phyloP scores from a whole-genome alignment of 92 coral and sea anemone genomes.

The Epizoanthus illoricatus region DNA sequence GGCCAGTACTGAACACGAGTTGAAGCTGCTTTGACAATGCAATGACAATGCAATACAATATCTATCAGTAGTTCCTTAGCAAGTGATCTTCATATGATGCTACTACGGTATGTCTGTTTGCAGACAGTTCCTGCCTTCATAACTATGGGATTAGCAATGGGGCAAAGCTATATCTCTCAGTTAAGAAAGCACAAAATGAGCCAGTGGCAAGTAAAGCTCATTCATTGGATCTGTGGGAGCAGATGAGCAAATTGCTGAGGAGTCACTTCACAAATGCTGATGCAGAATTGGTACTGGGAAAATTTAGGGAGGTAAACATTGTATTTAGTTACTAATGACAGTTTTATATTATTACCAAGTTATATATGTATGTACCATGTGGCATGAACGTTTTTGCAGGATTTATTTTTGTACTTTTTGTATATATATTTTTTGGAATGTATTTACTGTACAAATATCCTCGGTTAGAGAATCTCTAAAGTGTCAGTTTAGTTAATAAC shows the following conservation, averaged over 20 bases:
- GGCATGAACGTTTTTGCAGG: too few species aligned
- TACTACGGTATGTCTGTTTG: background rate
- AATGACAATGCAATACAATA: too few species aligned
- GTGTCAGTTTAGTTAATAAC: too few species aligned
- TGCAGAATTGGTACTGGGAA: constrained; percentile 14
- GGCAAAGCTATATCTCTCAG: constrained; percentile 10
- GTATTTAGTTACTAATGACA: too few species aligned
- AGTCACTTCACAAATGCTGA: constrained; percentile 16
- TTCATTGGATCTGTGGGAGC: constrained; percentile 1
- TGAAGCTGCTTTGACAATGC: too few species aligned
- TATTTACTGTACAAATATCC: too few species aligned
- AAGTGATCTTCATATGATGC: background rate
- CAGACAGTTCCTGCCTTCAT: constrained; percentile 19
- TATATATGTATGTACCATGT: too few species aligned
- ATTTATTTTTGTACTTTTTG: too few species aligned
- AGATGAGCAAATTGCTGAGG: constrained; percentile 1
- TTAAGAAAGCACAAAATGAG: constrained; percentile 17
- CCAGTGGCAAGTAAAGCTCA: background rate
- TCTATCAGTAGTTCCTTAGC: background rate
- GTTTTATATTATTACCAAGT: too few species aligned
- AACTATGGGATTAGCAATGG: constrained; percentile 23
- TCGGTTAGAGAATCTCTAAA: too few species aligned
- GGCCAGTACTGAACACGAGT: too few species aligned
- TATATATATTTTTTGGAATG: too few species aligned
- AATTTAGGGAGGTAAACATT: constrained; percentile 11